Evolutionary conservation across 2,113 vertebrate genomes (phyloP).

Genomic region (Embiotoca jacksoni): DNA sequence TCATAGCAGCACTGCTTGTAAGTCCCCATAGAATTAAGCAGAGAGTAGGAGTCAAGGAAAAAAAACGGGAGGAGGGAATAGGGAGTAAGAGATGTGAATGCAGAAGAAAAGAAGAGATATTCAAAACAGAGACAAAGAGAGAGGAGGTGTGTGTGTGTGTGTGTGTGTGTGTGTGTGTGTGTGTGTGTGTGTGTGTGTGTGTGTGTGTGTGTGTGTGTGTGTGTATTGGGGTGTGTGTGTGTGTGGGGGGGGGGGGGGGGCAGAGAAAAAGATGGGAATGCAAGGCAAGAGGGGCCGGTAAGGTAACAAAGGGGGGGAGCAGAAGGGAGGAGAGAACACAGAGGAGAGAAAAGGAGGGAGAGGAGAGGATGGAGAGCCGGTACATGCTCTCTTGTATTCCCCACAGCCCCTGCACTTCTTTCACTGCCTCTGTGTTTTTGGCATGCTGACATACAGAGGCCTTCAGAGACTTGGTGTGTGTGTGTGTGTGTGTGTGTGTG

Average conservation of each 20-base stretch:
- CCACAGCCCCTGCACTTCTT: conserved; percentile 53
- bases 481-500: conserved; percentile 46
- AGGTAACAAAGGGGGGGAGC: conserved; percentile 55
- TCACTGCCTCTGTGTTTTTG: conserved; percentile 65
- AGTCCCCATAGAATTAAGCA: conserved; percentile 30
- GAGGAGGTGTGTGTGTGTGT: not conserved
- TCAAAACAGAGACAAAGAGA: conserved; percentile 52
- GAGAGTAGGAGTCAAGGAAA: conserved; percentile 14
- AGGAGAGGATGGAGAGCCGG: conserved; percentile 51
- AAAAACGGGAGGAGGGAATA: not conserved
- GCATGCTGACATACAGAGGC: conserved; percentile 61
- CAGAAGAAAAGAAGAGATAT: conserved; percentile 38
- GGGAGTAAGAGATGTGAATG: conserved; percentile 23
- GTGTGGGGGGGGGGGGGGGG: not conserved
- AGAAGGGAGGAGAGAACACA: conserved; percentile 37
- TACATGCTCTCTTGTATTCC: conserved; percentile 63
- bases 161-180: too few relatives aligned
- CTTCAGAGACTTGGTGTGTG: conserved; percentile 49
- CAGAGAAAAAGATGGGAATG: conserved; percentile 53
- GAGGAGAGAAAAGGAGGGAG: conserved; percentile 39
- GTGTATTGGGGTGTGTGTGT: too few relatives aligned
- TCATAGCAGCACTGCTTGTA: conserved; percentile 1
- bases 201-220: too few relatives aligned
- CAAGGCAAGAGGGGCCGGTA: conserved; percentile 37
- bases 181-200: too few relatives aligned